Percentiles rank a stretch among this genome's conserved stretches.
Conservation (phyloP, 2,113 vertebrate species). For the Scytalopus superciliaris region DNA sequence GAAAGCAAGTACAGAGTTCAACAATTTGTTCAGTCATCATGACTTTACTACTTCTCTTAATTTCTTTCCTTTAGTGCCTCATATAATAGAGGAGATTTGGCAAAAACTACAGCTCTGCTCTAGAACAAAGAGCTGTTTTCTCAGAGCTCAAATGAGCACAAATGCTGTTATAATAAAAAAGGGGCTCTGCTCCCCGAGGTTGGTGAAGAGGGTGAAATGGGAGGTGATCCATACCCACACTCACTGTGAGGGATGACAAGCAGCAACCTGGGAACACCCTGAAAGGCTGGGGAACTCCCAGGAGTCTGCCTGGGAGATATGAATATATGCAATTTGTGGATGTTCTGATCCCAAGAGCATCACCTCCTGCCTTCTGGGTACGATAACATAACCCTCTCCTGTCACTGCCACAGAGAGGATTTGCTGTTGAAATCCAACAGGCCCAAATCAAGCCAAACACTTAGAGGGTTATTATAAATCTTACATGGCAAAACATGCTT, state of each 20-base stretch:
- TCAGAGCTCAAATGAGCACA: not conserved
- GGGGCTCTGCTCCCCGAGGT: not conserved
- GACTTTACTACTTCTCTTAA: not conserved
- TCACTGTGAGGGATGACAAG: not conserved
- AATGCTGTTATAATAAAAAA: not conserved
- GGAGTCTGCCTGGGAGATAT: not conserved
- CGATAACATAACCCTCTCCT: not conserved
- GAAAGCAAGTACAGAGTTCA: not conserved
- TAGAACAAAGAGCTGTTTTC: not conserved
- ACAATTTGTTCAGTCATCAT: not conserved
- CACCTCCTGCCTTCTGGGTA: not conserved
- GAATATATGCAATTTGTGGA: not conserved
- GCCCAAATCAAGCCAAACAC: not conserved
- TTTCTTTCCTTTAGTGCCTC: not conserved
- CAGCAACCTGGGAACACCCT: not conserved
- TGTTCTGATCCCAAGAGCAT: not conserved
- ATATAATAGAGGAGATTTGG: not conserved
- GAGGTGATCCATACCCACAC: accelerated
- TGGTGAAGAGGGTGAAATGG: not conserved
- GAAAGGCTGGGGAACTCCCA: not conserved
- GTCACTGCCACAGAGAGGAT: not conserved
- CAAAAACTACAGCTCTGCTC: not conserved
- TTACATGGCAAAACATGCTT: not conserved
- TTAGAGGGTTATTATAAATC: not conserved
- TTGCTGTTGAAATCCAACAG: slow-evolving; percentile 13